Evolutionary conservation across 2,888 invertebrate genomes (phyloP).

Genomic region (Platycheirus albimanus): DNA sequence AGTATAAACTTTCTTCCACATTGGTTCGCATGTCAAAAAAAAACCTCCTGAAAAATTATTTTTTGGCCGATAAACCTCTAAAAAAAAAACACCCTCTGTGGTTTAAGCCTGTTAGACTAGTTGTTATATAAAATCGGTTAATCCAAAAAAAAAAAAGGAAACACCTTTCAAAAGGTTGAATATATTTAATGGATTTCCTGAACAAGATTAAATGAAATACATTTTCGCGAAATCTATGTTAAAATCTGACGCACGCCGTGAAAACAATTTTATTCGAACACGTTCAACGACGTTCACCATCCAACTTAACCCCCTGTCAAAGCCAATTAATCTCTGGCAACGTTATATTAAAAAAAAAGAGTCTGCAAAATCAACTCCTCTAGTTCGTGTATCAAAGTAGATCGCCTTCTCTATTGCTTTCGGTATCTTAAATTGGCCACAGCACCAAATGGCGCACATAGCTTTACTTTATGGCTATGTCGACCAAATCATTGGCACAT

Average conservation of each 20-base stretch:
- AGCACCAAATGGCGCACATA: constrained; percentile 41
- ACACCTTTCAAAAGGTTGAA: no score
- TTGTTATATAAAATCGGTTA: neutral
- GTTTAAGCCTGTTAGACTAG: neutral
- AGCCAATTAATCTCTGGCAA: constrained; percentile 44
- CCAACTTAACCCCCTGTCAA: constrained; percentile 45
- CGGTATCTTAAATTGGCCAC: constrained; percentile 39
- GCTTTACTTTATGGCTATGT: constrained; percentile 58
- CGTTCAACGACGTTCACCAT: constrained; percentile 4
- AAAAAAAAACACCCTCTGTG: no score
- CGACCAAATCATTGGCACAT: constrained; percentile 63
- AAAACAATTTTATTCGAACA: constrained; percentile 8
- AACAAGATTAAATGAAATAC: constrained; percentile 9
- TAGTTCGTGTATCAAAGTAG: constrained; percentile 29
- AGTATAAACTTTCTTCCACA: no score
- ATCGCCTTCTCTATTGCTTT: constrained; percentile 31
- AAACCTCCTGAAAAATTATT: no score
- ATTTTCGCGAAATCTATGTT: constrained; percentile 25
- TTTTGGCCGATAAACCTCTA: no score
- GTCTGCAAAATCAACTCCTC: constrained; percentile 6
- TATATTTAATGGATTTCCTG: neutral
- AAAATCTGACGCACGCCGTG: neutral
- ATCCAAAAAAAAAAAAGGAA: neutral
- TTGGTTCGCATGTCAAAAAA: no score
- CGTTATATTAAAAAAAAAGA: constrained; percentile 2